These are phyloP conservation scores for Leptocoma aspasia DNA, from an alignment of 2,113 vertebrate genomes.

Conservation along the genomic window DNA sequence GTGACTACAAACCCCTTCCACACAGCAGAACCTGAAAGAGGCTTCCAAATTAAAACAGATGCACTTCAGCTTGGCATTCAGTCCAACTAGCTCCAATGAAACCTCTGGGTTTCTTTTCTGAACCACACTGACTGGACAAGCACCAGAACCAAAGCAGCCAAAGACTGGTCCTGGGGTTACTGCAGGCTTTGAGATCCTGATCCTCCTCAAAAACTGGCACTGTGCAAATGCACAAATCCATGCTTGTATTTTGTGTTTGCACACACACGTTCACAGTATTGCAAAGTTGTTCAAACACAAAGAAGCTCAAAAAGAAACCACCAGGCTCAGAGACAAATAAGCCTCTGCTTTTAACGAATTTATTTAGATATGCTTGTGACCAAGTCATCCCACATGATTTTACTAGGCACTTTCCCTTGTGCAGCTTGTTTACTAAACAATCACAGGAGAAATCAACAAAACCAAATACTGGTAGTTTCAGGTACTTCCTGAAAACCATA, in stretches of 20 bases:
- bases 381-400: not conserved
- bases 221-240: not conserved
- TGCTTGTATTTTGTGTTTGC: not conserved
- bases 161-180: not conserved
- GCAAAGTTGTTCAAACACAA: not conserved
- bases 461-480: not conserved
- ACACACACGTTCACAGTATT: accelerated
- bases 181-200: not conserved
- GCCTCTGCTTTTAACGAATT: not conserved
- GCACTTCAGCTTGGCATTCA: not conserved
- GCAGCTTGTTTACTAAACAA: not conserved
- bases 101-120: not conserved
- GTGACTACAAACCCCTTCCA: not conserved
- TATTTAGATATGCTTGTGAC: not conserved
- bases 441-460: not conserved
- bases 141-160: not conserved
- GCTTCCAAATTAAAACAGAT: not conserved
- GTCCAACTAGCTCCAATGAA: not conserved
- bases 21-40: not conserved
- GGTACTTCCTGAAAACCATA: not conserved
- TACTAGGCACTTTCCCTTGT: not conserved
- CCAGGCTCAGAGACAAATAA: not conserved
- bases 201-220: not conserved
- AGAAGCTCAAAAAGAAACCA: not conserved
- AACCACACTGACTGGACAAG: not conserved